A percentile compares a stretch with the other conserved stretches of the same genome.
Evolutionary conservation across 2,797 vertebrate species (phyloP).

Genomic region (Nannoperca australis): DNA sequence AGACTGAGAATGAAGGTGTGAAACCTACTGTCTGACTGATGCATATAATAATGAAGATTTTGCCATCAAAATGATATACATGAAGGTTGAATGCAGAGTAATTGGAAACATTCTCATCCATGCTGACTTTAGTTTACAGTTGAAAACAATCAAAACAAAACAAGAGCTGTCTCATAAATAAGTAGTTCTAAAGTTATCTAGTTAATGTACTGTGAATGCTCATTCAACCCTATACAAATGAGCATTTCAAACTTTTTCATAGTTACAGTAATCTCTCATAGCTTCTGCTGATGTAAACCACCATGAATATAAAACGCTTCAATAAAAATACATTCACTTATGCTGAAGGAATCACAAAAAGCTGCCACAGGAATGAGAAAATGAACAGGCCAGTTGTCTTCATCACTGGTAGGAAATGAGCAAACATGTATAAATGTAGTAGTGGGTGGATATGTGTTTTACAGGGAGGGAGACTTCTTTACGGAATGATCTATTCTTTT

Average conservation of each 20-base stretch:
- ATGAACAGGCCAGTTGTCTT: slow-evolving; percentile 1
- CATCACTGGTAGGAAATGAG: not conserved
- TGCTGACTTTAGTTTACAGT: slow-evolving; percentile 20
- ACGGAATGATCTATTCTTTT: not conserved
- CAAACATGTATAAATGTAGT: not conserved
- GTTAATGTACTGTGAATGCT: not conserved
- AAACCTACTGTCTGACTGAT: not conserved
- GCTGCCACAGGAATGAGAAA: slow-evolving; percentile 67
- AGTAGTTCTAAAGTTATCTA: not conserved
- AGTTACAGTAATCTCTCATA: slow-evolving; percentile 47
- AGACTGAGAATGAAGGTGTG: not conserved
- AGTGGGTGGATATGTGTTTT: not conserved
- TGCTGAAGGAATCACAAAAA: slow-evolving; percentile 54
- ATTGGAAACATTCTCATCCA: not conserved
- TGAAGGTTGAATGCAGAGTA: not conserved
- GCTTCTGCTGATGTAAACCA: slow-evolving; percentile 30
- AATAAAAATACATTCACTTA: slow-evolving; percentile 74
- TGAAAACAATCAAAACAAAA: slow-evolving; percentile 27
- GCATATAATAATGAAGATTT: not conserved
- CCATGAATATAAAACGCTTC: slow-evolving; percentile 65
- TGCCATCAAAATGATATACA: not conserved
- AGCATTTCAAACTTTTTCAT: not conserved
- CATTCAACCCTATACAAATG: slow-evolving; percentile 35
- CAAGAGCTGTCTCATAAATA: not conserved
- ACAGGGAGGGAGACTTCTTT: not conserved